Evolutionary conservation across 2,113 vertebrate species (phyloP), one percentile per base, ranked within the genome.

Genomic region (Enhydra lutris): DNA sequence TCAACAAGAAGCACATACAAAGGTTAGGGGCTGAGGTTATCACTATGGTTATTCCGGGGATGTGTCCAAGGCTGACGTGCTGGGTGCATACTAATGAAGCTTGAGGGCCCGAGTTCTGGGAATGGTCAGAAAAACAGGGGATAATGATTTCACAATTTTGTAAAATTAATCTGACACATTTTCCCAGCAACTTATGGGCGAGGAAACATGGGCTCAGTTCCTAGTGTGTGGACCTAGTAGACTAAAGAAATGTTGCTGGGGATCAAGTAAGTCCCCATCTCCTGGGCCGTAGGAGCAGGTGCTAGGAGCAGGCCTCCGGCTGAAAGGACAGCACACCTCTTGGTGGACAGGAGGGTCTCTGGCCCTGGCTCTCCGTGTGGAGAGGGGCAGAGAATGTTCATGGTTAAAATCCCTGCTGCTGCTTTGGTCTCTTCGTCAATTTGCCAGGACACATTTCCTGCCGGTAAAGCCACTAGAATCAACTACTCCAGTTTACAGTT

Each of bases 1-100:
- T 96, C 88, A 69, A 20, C 36, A 88, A 93, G 91, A 91, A 97
- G 36, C 86, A 81, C 34, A 39, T 45, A n/a, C 42, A 95, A 76
- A 94, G 73, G 42, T 93, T 95, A 96, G 67, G 89, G 78, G 82
- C 86, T 73, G 59, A 97, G 94, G 57, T 98, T 95, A 95, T 92
- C 95, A 92, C 83, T 96, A 78, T 97, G 89, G 95, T 84, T 97
- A 96, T 94, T 83, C 78, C 81, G 80, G 61, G 91, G 94, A 39
- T 79, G 52, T 84, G 81, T 91, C 50, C 7, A 0, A 21, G 81
- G 63, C 31, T 85, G 47, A 71, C 50, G 82, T 65, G 36, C 94
- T 59, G 34, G 71, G 2, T 34, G 50, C 91, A 96, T 96, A 69
- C 76, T 89, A 97, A 97, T 59, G 61, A 98, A 94, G 39, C 34